phyloP scores from a whole-genome alignment of 2,113 vertebrate species.

The rabbit (Oryctolagus cuniculus) region mOryCun1.1 NC_091440.1:103266501-103267000 shows the following conservation, averaged over 20 bases:
- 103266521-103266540: background rate
- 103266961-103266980: background rate
- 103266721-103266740: background rate
- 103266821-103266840: background rate
- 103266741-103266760: background rate
- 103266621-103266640: constrained; percentile 27
- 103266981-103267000: fast-evolving
- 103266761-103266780: too few species aligned
- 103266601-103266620: background rate
- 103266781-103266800: background rate
- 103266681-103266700: background rate
- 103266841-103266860: background rate
- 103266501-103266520: background rate
- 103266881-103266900: background rate
- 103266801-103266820: background rate
- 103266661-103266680: background rate
- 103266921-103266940: background rate
- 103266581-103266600: background rate
- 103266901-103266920: background rate
- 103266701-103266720: background rate
- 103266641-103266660: background rate
- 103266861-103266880: background rate
- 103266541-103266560: background rate
- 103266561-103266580: background rate
- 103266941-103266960: background rate